phyloP scores from a whole-genome alignment of 2,797 vertebrate species.

The Heterohyrax brucei region DNA sequence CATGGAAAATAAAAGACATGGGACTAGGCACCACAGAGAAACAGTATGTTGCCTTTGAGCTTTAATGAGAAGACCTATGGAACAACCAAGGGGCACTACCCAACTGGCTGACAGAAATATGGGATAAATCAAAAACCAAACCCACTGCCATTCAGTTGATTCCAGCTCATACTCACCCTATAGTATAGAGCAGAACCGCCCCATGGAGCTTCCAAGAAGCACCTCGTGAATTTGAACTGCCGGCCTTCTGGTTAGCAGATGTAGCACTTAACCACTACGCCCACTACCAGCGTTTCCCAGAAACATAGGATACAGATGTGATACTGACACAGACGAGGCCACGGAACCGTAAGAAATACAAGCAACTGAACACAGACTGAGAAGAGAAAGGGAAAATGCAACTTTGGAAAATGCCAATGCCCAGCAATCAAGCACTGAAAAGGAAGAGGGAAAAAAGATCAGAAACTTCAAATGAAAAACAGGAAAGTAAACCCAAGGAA shows the following conservation, averaged over 20 bases:
- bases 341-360: not conserved
- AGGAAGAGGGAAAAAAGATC: not conserved
- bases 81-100: not conserved
- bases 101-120: not conserved
- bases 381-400: not conserved
- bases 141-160: too few relatives aligned
- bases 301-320: too few relatives aligned
- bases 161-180: too few relatives aligned
- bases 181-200: too few relatives aligned
- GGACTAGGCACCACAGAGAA: not conserved
- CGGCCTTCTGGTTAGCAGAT: too few relatives aligned
- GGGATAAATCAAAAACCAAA: not conserved
- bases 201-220: too few relatives aligned
- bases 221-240: too few relatives aligned
- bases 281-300: too few relatives aligned
- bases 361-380: not conserved
- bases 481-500: not conserved
- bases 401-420: not conserved
- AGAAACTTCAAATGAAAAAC: not conserved
- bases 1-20: not conserved
- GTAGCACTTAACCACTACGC: too few relatives aligned
- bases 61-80: not conserved
- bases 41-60: not conserved
- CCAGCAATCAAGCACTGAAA: not conserved
- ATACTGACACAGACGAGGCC: not conserved